These are phyloP conservation scores for Heliconius nattereri DNA, from an alignment of 1,140 invertebrate genomes.

Conservation along the genomic window DNA sequence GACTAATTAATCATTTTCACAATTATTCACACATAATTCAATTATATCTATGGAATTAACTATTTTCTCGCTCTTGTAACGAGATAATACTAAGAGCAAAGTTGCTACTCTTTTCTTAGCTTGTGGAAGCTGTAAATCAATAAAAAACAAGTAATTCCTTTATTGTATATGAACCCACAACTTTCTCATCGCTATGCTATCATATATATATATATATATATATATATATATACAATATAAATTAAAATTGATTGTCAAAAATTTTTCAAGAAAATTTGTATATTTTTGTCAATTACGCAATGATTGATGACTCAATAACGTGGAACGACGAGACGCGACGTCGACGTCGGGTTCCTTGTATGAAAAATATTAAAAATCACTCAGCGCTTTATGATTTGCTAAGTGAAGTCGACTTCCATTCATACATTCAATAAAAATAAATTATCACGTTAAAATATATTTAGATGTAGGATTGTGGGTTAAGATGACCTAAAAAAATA, in stretches of 20 bases:
- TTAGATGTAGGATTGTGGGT: neutral
- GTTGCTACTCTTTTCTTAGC: too few relatives aligned
- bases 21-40: too few relatives aligned
- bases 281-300: constrained; percentile 26
- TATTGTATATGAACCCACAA: neutral
- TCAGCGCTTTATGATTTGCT: constrained; percentile 27
- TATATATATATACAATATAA: neutral
- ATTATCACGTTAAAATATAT: neutral
- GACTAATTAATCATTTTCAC: too few relatives aligned
- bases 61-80: too few relatives aligned
- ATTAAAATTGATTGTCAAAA: neutral
- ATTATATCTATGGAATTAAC: too few relatives aligned
- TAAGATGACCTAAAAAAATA: too few relatives aligned
- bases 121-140: neutral
- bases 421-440: neutral
- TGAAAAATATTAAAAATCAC: constrained; percentile 30
- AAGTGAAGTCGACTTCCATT: neutral
- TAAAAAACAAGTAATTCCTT: neutral
- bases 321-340: constrained; percentile 1
- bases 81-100: neutral
- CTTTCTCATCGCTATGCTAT: neutral
- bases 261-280: constrained; percentile 14
- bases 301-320: constrained; percentile 37
- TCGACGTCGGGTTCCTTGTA: neutral
- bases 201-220: neutral